Conservation (phyloP, 2,797 vertebrate species). For the Yasuhikotakia modesta region DNA sequence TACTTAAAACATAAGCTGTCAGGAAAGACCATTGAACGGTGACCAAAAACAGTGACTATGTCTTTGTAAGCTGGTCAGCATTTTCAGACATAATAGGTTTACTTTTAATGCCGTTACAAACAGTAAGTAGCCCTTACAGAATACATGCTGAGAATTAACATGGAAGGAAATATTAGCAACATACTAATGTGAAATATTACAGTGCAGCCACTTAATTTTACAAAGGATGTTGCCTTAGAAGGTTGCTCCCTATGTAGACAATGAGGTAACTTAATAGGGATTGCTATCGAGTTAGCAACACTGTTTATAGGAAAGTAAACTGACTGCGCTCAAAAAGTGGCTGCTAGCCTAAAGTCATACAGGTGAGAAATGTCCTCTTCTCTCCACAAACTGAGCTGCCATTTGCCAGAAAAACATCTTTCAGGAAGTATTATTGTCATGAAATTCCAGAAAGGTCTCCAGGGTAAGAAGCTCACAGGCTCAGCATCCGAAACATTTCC, state of each 20-base stretch:
- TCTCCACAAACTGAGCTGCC: slow-evolving; percentile 62
- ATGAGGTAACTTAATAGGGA: background rate
- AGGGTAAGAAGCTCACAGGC: too few species aligned
- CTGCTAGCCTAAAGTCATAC: slow-evolving; percentile 36
- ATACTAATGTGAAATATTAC: background rate
- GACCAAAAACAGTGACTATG: slow-evolving; percentile 2
- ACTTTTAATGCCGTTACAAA: background rate
- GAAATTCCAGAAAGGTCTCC: background rate
- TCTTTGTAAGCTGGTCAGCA: background rate
- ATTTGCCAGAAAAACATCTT: slow-evolving; percentile 66
- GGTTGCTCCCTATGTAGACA: background rate
- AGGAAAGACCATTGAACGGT: slow-evolving; percentile 21
- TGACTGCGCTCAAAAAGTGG: slow-evolving; percentile 13
- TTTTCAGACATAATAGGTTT: background rate
- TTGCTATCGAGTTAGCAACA: slow-evolving; percentile 7
- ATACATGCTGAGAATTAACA: background rate
- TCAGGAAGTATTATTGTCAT: slow-evolving; percentile 52
- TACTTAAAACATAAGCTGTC: slow-evolving; percentile 65
- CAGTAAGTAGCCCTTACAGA: background rate
- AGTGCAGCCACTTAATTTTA: background rate
- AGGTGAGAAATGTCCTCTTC: slow-evolving; percentile 24
- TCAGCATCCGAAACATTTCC: too few species aligned
- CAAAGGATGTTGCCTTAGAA: background rate
- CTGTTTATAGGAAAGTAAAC: slow-evolving; percentile 10
- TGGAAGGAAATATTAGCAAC: background rate